These are phyloP conservation scores for Atherix ibis DNA, from an alignment of 2,888 invertebrate species.

Conservation along the genomic window DNA sequence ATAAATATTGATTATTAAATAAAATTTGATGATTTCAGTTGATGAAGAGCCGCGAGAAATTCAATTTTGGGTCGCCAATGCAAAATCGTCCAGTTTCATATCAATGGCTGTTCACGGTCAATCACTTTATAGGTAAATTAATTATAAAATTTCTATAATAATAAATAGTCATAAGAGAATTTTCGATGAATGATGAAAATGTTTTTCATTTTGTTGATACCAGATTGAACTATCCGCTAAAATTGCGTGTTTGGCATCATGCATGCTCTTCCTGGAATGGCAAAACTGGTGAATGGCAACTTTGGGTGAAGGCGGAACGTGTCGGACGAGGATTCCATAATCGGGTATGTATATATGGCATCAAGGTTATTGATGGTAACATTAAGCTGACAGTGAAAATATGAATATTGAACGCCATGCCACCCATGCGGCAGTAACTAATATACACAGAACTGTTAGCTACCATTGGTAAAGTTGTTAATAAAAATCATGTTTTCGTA, in stretches of 20 bases:
- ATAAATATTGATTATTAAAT: too few species aligned
- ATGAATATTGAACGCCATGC: too few species aligned
- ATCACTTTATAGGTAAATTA: conserved; percentile 53
- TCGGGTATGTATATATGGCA: conserved; percentile 45
- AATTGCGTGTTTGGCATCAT: conserved; percentile 66
- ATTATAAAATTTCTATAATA: not conserved
- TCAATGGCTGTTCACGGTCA: conserved; percentile 70
- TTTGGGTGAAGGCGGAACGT: conserved; percentile 73
- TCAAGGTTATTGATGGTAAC: too few species aligned
- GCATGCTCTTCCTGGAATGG: conserved; percentile 81
- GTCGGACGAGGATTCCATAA: conserved; percentile 77
- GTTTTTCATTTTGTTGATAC: too few species aligned
- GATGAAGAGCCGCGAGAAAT: conserved; percentile 58
- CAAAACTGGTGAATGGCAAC: conserved; percentile 77
- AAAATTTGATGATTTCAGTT: conserved; percentile 45
- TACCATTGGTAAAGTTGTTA: too few species aligned
- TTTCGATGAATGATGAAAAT: too few species aligned
- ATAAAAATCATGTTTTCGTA: too few species aligned
- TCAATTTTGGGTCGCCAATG: conserved; percentile 65
- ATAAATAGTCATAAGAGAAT: not conserved
- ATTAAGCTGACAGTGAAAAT: too few species aligned
- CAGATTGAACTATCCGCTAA: conserved; percentile 51
- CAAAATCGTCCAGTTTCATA: conserved; percentile 63
- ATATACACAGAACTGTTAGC: too few species aligned
- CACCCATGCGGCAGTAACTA: too few species aligned